Percentiles rank a stretch among this genome's conserved stretches.
Evolutionary conservation across 2,888 invertebrate species (phyloP).

Genomic region (Drosophila vallismaia): DNA sequence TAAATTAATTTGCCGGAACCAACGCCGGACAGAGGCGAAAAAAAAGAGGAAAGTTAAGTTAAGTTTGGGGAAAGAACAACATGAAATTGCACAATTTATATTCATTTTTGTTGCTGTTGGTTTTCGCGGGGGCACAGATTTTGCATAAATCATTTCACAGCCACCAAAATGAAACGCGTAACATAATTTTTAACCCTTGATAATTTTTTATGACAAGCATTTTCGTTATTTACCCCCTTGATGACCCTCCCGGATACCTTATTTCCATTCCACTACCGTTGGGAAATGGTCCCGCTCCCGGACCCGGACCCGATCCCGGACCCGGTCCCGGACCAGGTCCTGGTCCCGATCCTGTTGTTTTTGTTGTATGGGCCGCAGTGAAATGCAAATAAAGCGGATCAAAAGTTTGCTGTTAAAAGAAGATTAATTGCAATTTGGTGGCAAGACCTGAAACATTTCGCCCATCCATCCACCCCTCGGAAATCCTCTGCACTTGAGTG

Average conservation of each 20-base stretch:
- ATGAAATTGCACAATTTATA: conserved; percentile 80
- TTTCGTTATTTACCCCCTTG: conserved; percentile 63
- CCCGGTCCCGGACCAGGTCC: background rate
- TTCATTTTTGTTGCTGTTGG: conserved; percentile 60
- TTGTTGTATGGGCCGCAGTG: conserved; percentile 67
- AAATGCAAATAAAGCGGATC: conserved; percentile 78
- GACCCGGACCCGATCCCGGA: no score
- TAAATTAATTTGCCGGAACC: conserved; percentile 76
- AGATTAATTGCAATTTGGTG: conserved; percentile 79
- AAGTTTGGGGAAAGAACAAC: conserved; percentile 45
- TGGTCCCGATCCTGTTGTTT: conserved; percentile 9
- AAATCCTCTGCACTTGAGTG: background rate
- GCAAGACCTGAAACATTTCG: conserved; percentile 53
- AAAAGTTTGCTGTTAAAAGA: conserved; percentile 79
- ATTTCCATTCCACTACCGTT: conserved; percentile 6
- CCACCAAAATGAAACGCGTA: conserved; percentile 79
- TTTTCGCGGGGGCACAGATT: conserved; percentile 66
- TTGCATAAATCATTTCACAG: conserved; percentile 77
- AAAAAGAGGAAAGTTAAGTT: conserved; percentile 67
- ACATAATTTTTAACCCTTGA: conserved; percentile 79
- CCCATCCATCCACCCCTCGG: conserved; percentile 11
- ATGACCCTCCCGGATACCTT: conserved; percentile 13
- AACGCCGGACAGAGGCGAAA: conserved; percentile 43
- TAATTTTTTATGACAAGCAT: conserved; percentile 80
- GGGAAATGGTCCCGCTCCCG: conserved; percentile 2